phyloP scores from a whole-genome alignment of 2,797 vertebrate genomes.

The Calcarius lapponicus region DNA sequence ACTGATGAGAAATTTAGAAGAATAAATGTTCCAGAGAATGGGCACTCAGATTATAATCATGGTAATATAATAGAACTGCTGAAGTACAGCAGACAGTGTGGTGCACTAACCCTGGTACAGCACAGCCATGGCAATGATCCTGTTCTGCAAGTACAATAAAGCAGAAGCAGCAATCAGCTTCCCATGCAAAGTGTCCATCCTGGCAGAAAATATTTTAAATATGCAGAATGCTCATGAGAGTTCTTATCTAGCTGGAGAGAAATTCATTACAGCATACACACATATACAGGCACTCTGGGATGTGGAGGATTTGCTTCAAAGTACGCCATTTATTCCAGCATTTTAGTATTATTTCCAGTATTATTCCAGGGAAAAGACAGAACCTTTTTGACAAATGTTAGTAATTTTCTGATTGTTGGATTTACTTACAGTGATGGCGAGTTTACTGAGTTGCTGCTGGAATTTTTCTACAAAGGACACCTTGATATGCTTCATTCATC shows the following conservation, averaged over 20 bases:
- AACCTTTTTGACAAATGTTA: background rate
- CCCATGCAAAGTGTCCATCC: background rate
- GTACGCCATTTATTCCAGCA: background rate
- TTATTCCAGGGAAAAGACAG: background rate
- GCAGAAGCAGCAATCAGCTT: background rate
- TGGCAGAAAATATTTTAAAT: background rate
- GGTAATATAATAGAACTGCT: background rate
- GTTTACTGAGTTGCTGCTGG: slow-evolving; percentile 14
- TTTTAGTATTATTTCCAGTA: background rate
- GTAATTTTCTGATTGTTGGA: background rate
- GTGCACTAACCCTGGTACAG: background rate
- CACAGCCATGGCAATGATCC: background rate
- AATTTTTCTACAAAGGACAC: slow-evolving; percentile 6
- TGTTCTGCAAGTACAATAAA: background rate
- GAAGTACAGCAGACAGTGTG: background rate
- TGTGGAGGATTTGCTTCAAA: background rate
- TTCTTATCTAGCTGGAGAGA: background rate
- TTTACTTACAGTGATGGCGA: slow-evolving; percentile 30
- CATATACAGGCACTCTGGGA: background rate
- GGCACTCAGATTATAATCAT: background rate
- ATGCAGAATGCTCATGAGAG: background rate
- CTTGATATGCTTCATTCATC: background rate
- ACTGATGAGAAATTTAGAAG: background rate
- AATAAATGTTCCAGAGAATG: background rate
- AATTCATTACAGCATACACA: background rate